Conservation (phyloP, 2,888 invertebrate species). For the Encarsia formosa region DNA sequence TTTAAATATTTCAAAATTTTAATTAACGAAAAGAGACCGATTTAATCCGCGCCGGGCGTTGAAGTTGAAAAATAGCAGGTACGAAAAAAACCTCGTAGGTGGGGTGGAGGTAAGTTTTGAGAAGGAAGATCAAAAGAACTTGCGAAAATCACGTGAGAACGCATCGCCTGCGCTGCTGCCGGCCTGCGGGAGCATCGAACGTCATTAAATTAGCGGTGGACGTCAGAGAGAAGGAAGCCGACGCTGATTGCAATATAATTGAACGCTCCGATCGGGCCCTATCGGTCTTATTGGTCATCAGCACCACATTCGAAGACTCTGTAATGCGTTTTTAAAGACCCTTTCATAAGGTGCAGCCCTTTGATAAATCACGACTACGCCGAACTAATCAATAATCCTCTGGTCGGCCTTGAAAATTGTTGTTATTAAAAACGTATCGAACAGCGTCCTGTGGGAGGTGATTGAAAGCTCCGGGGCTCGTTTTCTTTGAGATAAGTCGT, state of each 20-base stretch:
- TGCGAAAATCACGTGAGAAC: not conserved
- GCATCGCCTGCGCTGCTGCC: not conserved
- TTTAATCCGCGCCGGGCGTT: too few relatives aligned
- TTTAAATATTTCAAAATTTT: too few relatives aligned
- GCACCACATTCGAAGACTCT: too few relatives aligned
- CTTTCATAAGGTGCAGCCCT: conserved; percentile 36
- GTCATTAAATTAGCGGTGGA: not conserved
- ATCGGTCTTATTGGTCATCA: conserved; percentile 47
- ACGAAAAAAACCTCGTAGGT: too few relatives aligned
- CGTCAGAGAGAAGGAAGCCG: not conserved
- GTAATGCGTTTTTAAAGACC: conserved; percentile 53
- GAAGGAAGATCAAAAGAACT: not conserved
- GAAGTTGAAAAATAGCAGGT: too few relatives aligned
- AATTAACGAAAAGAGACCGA: too few relatives aligned
- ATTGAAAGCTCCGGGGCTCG: too few relatives aligned
- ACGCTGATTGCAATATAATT: conserved; percentile 51
- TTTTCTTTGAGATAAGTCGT: too few relatives aligned
- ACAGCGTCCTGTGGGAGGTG: too few relatives aligned
- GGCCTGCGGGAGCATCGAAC: not conserved
- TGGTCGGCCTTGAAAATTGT: too few relatives aligned
- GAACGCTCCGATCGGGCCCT: conserved; percentile 42
- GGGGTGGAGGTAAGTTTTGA: not conserved
- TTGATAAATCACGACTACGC: conserved; percentile 50
- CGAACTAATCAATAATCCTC: conserved; percentile 50
- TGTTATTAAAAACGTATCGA: too few relatives aligned